phyloP scores from a whole-genome alignment of 2,113 vertebrate genomes.

The Macquaria ambigua region DNA sequence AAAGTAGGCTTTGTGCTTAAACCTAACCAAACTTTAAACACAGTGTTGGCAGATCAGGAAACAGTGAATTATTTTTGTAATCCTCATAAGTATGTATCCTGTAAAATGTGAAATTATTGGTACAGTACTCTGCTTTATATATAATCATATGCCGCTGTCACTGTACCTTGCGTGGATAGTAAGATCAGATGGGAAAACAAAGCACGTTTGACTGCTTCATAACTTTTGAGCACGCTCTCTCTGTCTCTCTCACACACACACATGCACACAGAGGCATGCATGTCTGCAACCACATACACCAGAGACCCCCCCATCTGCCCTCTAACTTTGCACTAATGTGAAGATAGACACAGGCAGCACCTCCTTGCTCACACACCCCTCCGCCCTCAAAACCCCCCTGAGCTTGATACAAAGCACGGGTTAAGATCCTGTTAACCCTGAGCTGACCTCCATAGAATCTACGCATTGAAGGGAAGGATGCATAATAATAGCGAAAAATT shows the following conservation, averaged over 20 bases:
- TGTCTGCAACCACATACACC: neutral
- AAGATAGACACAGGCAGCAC: neutral
- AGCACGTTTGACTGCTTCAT: slow-evolving; percentile 36
- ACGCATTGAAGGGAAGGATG: neutral
- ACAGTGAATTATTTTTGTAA: no score
- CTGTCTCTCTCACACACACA: neutral
- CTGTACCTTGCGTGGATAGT: neutral
- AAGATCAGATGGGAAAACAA: slow-evolving; percentile 47
- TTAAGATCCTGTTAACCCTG: slow-evolving; percentile 7
- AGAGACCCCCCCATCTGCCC: neutral
- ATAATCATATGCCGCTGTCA: neutral
- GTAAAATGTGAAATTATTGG: neutral
- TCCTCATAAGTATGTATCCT: no score
- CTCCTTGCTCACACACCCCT: slow-evolving; percentile 2
- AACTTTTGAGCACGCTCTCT: neutral
- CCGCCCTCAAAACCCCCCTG: neutral
- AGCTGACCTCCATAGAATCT: neutral
- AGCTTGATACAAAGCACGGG: neutral
- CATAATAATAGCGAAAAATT: no score
- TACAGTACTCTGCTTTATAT: neutral
- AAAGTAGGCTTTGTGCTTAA: no score
- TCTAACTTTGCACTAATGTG: neutral
- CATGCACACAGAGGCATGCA: neutral
- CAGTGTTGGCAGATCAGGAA: no score
- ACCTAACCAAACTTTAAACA: no score